Evolutionary conservation across 2,113 vertebrate species (phyloP), one percentile per base, ranked within the genome.

Genomic region (Sinocyclocheilus anshuiensis): DNA sequence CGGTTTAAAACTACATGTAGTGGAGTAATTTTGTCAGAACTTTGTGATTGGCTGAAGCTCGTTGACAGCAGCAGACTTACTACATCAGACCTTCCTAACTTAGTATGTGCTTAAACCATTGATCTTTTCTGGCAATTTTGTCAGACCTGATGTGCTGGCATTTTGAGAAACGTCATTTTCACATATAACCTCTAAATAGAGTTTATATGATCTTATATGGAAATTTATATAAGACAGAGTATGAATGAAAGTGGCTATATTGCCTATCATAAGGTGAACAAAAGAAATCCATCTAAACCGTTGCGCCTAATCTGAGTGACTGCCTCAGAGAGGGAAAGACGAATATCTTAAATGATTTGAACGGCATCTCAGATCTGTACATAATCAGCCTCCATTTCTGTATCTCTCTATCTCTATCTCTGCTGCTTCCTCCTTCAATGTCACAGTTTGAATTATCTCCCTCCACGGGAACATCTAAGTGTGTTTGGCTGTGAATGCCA

Each of bases 401-500:
- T 55, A 45, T 50, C 42, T 11, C 39, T 82, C 84, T 45, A 39
- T 72, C 22, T 65, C 48, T 0, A 24, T 67, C 6, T 53, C n/a
- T 20, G 39, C 55, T 61, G 53, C 45, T 69, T 8, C 69, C 16
- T 24, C 59, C 26, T 39, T 26, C 39, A 55, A 6, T 55, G 45
- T 61, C 53, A 57, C 57, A 83, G 16, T 80, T 80, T 88, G 76
- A 84, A 86, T 88, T 88, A 88, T 72, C 61, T 83, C 42, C 50
- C 42, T 80, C 50, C 45, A 67, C 55, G 59, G 57, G 39, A 83
- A 81, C 77, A 80, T 88, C 85, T 88, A 63, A 61, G 20, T 86
- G 36, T 65, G 57, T 81, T 79, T 86, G 78, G 57, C 42, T 53
- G n/a, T 86, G 84, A 86, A 88, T 88, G 76, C 61, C 87, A 86